Conservation (phyloP, 2,888 invertebrate species). For the Atrina japonica region DNA sequence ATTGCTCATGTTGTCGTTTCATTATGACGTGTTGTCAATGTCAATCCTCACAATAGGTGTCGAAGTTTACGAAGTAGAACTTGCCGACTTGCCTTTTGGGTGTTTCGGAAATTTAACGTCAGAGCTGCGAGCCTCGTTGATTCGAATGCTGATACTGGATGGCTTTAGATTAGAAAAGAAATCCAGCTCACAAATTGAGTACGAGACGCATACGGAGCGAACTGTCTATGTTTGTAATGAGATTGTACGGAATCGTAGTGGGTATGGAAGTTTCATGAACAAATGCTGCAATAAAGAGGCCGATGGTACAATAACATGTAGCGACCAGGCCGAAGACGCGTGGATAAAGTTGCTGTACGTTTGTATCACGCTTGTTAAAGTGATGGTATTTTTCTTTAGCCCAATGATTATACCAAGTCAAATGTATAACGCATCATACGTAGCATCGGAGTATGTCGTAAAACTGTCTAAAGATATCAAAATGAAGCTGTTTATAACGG, state of each 20-base stretch:
- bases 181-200: conserved; percentile 33
- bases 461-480: conserved; percentile 66
- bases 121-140: conserved; percentile 49
- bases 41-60: conserved; percentile 75
- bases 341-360: conserved; percentile 74
- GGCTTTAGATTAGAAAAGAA: conserved; percentile 50
- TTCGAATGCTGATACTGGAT: conserved; percentile 61
- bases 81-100: conserved; percentile 70
- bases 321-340: conserved; percentile 62
- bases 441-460: conserved; percentile 75
- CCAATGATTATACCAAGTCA: conserved; percentile 73
- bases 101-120: conserved; percentile 69
- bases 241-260: conserved; percentile 59
- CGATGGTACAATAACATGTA: conserved; percentile 61
- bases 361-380: conserved; percentile 70
- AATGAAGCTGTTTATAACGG: conserved; percentile 71
- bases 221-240: conserved; percentile 71
- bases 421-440: conserved; percentile 73
- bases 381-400: conserved; percentile 72
- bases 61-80: conserved; percentile 61
- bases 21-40: conserved; percentile 76
- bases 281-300: conserved; percentile 67
- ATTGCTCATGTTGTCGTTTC: conserved; percentile 75
- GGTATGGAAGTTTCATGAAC: conserved; percentile 70
- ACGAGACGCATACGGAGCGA: conserved; percentile 39